Conservation (phyloP, 2,888 invertebrate genomes). For the Atethmia centrago region DNA sequence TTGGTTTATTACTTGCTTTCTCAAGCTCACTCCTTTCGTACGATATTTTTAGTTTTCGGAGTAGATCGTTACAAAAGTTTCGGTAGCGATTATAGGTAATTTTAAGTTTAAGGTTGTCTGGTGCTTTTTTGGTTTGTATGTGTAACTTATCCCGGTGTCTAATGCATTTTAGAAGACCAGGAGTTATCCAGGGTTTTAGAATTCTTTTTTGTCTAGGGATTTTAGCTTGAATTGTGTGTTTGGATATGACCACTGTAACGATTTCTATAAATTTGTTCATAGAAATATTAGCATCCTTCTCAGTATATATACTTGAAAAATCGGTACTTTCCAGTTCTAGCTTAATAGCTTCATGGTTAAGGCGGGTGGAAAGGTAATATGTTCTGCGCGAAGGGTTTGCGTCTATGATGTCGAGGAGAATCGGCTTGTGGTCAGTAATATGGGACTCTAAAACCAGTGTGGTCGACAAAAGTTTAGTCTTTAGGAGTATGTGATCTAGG, state of each 20-base stretch:
- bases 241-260: background rate
- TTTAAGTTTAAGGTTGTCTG: conserved; percentile 2
- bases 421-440: too few relatives aligned
- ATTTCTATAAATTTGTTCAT: conserved; percentile 8
- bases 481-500: too few relatives aligned
- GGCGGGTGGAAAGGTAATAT: background rate
- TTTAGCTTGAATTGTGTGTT: too few relatives aligned
- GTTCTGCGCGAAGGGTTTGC: background rate
- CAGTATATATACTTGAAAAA: background rate
- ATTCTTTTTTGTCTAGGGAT: too few relatives aligned
- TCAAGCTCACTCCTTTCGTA: too few relatives aligned
- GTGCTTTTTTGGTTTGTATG: background rate
- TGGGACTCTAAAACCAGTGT: too few relatives aligned
- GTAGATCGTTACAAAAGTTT: background rate
- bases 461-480: too few relatives aligned
- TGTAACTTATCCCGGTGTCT: too few relatives aligned
- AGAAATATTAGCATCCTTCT: conserved; percentile 3
- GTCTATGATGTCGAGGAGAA: conserved; percentile 1
- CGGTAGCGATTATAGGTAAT: conserved; percentile 1
- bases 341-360: background rate
- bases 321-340: background rate
- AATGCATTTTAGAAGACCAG: too few relatives aligned
- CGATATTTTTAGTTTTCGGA: background rate
- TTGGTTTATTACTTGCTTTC: too few relatives aligned
- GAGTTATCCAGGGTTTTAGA: too few relatives aligned